Base-by-base conservation (phyloP, 2,888 invertebrate species). In the Eudasyphora cyanicolor region DNA sequence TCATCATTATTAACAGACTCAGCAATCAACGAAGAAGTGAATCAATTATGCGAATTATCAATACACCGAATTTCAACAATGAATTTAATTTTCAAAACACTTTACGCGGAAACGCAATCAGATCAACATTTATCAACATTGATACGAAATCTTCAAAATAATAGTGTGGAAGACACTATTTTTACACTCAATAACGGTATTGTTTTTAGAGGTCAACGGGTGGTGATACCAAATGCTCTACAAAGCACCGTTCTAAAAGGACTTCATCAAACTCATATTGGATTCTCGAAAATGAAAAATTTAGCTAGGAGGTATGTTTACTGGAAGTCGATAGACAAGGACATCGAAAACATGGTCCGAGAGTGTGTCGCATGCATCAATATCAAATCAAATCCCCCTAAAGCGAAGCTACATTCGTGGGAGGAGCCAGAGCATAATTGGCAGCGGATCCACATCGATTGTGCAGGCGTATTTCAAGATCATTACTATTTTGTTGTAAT, bases 261-360 rank as follows among this genome's bases (percentile, higher is more conserved):
- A 24, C 78, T 88, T n/a, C 88, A 88, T 67, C 73, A 69, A 8
- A 78, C 86, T 6, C 89, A 89, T 77, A 83, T 86, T 12, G 89
- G 88, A 10, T 85, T 88, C 10, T 81, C 14, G 70, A 76, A 67
- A 12, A 69, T 35, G 87, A 80, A 24, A 84, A 84, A 87, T 14
- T 69, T 87, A 29, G 88, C 87, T 2, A 74, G 87, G 29, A 79
- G 86, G 10, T 85, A 87, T 80, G 87, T 89, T 29, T 89, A 85
- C 79, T 89, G 88, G 88, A 87, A 87, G 12, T 79, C 82, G 6
- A 82, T 89, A 27, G 87, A 90, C 73, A 80, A 85, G 10, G 88
- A 89, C 10, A 89, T 89, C 19, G 88, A 89, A 84, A 54, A 76
- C 7, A 74, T 82, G 6, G 86, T 87, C 4, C 82, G 85, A 51